phyloP scores from a whole-genome alignment of 2,797 vertebrate genomes.

The Neostethus bicornis region DNA sequence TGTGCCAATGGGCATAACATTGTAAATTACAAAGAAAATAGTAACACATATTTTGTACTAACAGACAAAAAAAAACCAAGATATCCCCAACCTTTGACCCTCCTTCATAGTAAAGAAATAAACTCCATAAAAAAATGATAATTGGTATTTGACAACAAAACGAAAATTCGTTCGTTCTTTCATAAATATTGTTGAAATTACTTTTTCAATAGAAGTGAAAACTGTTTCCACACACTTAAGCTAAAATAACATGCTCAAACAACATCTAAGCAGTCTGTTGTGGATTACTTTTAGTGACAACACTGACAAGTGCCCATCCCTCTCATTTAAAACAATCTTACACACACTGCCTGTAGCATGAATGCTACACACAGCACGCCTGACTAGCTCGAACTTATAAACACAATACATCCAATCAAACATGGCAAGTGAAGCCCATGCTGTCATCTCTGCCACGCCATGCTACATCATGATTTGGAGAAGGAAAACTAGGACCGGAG shows the following conservation, averaged over 20 bases:
- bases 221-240: slow-evolving; percentile 18
- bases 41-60: too few species aligned
- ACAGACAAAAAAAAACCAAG: too few species aligned
- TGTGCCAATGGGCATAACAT: too few species aligned
- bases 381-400: slow-evolving; percentile 46
- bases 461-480: slow-evolving; percentile 36
- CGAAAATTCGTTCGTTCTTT: too few species aligned
- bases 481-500: slow-evolving; percentile 19
- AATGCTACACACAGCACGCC: slow-evolving; percentile 41
- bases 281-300: slow-evolving; percentile 56
- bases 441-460: slow-evolving; percentile 52
- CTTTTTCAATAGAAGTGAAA: too few species aligned
- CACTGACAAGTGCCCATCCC: slow-evolving; percentile 64
- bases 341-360: slow-evolving; percentile 44
- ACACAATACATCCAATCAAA: slow-evolving; percentile 59
- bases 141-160: too few species aligned
- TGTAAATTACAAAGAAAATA: too few species aligned
- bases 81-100: too few species aligned
- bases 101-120: too few species aligned
- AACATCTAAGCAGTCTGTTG: slow-evolving; percentile 16
- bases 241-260: slow-evolving; percentile 8
- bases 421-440: slow-evolving; percentile 51
- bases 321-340: slow-evolving; percentile 65
- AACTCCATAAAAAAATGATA: too few species aligned
- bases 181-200: too few species aligned